Evolutionary conservation across 2,113 vertebrate genomes (phyloP), one percentile per base, ranked within the genome.

Genomic region (Periophthalmodon schlosseri): DNA sequence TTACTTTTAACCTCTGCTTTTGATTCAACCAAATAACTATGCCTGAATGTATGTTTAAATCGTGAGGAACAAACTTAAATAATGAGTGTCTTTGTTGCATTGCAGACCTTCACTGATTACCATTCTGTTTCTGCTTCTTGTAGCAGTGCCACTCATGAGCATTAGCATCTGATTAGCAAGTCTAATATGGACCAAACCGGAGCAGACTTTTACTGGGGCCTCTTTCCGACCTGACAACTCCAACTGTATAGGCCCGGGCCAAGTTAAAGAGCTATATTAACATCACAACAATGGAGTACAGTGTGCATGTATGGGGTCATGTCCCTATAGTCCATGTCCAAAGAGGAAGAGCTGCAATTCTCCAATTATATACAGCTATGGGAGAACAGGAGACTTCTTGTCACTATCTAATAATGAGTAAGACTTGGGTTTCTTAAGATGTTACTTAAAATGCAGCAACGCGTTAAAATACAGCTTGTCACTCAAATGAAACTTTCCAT

Each of bases 81-180:
- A 93, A 91, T 88, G 81, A 82, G 76, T 15, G 46, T 80, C 82
- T 87, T 87, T 87, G 89, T 91, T 83, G 80, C 46, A 66, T 70
- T 72, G 73, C 68, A 83, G 78, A 79, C 81, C 68, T 34, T 67
- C 36, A 54, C 89, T 91, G 88, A 92, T 93, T 91, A 90, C 86
- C 72, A 89, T 91, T 93, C 89, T 83, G 85, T 76, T 76, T 80
- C 74, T 78, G 83, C 81, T 74, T 69, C 70, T 81, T 33, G 36
- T 74, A 82, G 85, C 82, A 78, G 79, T 75, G 82, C 75, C 85
- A 79, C 87, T 84, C 86, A 80, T 68, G 2, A 36, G 74, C 80
- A 91, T 92, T 91, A 89, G 87, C 85, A 90, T 91, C 82, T 91
- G 83, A 93, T 93, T 92, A 93, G 89, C 85, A 92, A 92, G 89